phyloP scores from a whole-genome alignment of 2,888 invertebrate genomes.

The Bruchidius siliquastri region DNA sequence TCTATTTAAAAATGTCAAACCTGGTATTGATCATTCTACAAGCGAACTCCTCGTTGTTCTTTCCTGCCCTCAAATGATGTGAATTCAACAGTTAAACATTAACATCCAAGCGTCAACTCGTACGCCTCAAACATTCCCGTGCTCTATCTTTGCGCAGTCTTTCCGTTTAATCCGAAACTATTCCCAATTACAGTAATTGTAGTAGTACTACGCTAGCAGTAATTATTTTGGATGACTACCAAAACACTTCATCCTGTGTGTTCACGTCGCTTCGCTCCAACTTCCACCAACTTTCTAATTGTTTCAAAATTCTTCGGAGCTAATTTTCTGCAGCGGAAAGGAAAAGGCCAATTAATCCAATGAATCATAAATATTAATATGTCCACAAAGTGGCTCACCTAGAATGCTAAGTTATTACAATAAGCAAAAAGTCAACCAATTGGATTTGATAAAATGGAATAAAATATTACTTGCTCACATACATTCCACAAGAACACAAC shows the following conservation, averaged over 20 bases:
- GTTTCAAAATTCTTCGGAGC: slow-evolving; percentile 13
- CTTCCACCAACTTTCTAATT: slow-evolving; percentile 14
- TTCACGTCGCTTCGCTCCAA: slow-evolving; percentile 5
- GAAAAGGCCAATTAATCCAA: slow-evolving; percentile 5
- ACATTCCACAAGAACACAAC: too few species aligned
- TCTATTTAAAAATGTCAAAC: too few species aligned
- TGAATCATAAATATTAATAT: neutral
- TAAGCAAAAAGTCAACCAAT: too few species aligned
- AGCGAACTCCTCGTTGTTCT: too few species aligned
- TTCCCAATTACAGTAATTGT: slow-evolving; percentile 13
- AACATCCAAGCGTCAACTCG: neutral
- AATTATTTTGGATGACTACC: slow-evolving; percentile 16
- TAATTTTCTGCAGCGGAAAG: slow-evolving; percentile 14
- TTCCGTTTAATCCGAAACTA: slow-evolving; percentile 7
- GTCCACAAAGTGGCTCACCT: too few species aligned
- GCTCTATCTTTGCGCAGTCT: neutral
- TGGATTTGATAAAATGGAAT: too few species aligned
- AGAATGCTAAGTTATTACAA: too few species aligned
- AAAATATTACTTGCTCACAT: too few species aligned
- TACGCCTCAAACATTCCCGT: neutral
- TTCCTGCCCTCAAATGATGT: neutral
- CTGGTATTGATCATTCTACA: too few species aligned
- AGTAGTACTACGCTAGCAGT: slow-evolving; percentile 6
- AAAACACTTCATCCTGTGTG: slow-evolving; percentile 10
- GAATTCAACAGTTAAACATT: too few species aligned